These are phyloP conservation scores for Sus cebifrons DNA, from an alignment of 2,797 vertebrate species.

Conservation along the genomic window DNA sequence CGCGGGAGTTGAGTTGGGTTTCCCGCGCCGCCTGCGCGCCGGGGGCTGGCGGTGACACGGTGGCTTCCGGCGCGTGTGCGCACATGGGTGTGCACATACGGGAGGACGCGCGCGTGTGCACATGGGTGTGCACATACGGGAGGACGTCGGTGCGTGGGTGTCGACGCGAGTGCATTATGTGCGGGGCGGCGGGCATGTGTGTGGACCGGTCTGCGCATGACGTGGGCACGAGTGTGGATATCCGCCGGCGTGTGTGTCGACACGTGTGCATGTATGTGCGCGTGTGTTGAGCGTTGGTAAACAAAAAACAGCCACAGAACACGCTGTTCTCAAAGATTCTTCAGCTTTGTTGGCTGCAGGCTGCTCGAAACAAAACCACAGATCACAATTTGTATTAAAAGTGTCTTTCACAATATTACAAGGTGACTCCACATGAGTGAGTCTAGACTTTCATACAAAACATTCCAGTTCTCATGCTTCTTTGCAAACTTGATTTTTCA, in stretches of 20 bases:
- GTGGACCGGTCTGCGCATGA: rapidly evolving
- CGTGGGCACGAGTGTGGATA: rapidly evolving
- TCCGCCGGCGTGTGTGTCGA: rapidly evolving
- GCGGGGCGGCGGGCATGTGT: no score
- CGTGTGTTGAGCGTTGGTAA: no score
- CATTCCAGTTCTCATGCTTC: not conserved
- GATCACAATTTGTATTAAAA: not conserved
- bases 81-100: no score
- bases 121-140: no score
- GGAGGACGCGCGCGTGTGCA: no score
- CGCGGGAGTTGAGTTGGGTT: no score
- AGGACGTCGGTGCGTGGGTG: no score
- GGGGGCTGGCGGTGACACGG: no score
- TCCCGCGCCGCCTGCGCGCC: no score
- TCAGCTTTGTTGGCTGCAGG: not conserved
- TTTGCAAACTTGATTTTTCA: not conserved
- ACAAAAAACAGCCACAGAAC: not conserved
- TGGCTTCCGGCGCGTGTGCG: no score
- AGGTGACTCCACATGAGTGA: not conserved
- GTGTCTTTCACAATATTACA: not conserved
- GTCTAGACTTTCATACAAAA: not conserved
- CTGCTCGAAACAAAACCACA: not conserved
- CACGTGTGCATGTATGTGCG: rapidly evolving
- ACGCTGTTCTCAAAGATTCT: not conserved
- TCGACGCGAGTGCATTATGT: rapidly evolving